phyloP scores from a whole-genome alignment of 2,797 vertebrate genomes.

The Cynodonichthys magdalenae region DNA sequence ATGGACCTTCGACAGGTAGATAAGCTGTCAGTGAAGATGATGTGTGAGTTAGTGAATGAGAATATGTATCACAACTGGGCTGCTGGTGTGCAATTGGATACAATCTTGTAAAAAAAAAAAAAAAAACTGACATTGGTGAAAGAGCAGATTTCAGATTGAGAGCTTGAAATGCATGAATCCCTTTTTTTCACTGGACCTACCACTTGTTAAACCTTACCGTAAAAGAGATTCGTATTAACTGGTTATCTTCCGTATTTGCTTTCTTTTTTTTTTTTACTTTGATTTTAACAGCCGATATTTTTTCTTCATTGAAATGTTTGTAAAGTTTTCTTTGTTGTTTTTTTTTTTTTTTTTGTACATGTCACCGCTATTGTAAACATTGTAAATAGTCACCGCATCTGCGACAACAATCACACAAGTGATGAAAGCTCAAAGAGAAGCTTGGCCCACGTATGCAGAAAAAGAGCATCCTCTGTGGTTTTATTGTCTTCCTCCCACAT shows the following conservation, averaged over 20 bases:
- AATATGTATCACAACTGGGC: conserved; percentile 36
- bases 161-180: conserved; percentile 8
- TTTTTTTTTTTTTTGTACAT: conserved; percentile 83
- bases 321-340: conserved; percentile 78
- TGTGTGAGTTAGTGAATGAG: conserved; percentile 34
- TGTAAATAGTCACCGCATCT: conserved; percentile 83
- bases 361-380: conserved; percentile 79
- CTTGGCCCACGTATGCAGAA: conserved; percentile 59
- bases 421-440: conserved; percentile 60
- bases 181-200: conserved; percentile 74
- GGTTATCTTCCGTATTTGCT: conserved; percentile 55
- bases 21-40: conserved; percentile 32
- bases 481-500: conserved; percentile 68
- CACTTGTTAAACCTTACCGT: conserved; percentile 58
- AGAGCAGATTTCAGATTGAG: conserved; percentile 23
- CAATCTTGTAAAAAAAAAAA: conserved; percentile 15
- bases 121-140: conserved; percentile 17
- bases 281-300: conserved; percentile 54
- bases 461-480: conserved; percentile 34
- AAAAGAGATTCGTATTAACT: conserved; percentile 68
- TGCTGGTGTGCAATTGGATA: conserved; percentile 37
- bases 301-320: conserved; percentile 81
- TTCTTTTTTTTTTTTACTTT: conserved; percentile 37
- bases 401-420: conserved; percentile 84
- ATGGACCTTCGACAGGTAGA: conserved; percentile 26